phyloP scores from a whole-genome alignment of 2,888 invertebrate genomes.

The Cetonia aurata region DNA sequence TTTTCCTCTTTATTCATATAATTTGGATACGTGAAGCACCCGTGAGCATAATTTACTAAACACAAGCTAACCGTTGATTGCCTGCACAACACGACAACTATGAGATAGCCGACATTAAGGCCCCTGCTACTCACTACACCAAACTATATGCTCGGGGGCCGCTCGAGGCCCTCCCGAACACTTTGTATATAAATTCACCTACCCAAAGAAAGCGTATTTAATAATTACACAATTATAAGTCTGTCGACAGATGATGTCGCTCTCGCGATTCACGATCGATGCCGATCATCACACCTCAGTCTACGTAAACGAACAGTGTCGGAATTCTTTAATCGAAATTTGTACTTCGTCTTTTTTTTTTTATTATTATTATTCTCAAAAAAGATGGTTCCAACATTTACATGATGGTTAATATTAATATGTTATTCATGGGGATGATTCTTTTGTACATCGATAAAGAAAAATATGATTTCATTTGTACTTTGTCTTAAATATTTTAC shows the following conservation, averaged over 20 bases:
- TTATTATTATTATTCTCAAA: neutral
- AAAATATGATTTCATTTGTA: constrained; percentile 11
- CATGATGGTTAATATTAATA: no score
- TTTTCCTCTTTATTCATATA: constrained; percentile 12
- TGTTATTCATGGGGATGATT: neutral
- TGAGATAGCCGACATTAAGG: constrained; percentile 66
- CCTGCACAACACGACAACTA: constrained; percentile 67
- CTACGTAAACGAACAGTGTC: no score
- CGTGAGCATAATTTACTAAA: constrained; percentile 46
- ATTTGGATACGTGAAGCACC: constrained; percentile 22
- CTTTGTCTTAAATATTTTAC: constrained; percentile 34
- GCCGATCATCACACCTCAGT: no score
- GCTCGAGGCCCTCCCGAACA: constrained; percentile 1
- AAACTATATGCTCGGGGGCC: constrained; percentile 41
- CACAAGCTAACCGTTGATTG: constrained; percentile 65
- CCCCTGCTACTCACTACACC: constrained; percentile 64
- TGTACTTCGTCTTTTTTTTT: constrained; percentile 19
- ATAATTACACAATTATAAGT: constrained; percentile 1
- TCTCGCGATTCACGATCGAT: no score
- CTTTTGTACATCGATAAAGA: constrained; percentile 3
- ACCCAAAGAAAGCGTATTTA: constrained; percentile 39
- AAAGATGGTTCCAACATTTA: neutral
- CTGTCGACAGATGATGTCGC: no score
- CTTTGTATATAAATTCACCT: constrained; percentile 30
- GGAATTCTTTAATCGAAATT: constrained; percentile 36